Base-by-base conservation (phyloP, 2,113 vertebrate genomes). In the Alaudala cheleensis region DNA sequence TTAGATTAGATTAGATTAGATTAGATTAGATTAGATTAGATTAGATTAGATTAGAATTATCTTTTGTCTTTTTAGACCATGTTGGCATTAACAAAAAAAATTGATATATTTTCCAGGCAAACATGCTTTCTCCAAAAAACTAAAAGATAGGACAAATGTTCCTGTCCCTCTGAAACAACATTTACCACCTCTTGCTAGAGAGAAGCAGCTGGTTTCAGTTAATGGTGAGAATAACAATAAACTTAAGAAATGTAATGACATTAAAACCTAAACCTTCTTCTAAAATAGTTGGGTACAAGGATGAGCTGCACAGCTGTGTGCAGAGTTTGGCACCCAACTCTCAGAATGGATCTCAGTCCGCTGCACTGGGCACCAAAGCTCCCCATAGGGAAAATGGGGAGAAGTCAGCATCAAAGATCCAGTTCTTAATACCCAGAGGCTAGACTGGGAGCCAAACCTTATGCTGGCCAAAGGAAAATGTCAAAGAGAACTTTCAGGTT, bases 141-240 rank as follows among this genome's bases (percentile, higher is more conserved):
- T 67, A 15, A 67, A 90, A 77, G 71, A 80, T 47, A 80, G 82
- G 40, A 81, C 29, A 84, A 95, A 95, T 83, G 57, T 79, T 81
- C 56, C 73, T 67, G 53, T 81, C 83, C 60, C 67, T 64, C 65
- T 92, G 83, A 95, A 94, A 86, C 28, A 90, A 67, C 2, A 11
- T 84, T 86, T 93, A 81, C 42, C 51, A 76, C 69, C 31, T 40
- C n/a, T 92, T 11, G 4, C 47, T 84, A 61, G 69, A 39, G 6
- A 95, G 81, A 86, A 92, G 92, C 92, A 95, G 72, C 83, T 93
- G 92, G 83, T 81, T 89, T 84, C 69, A 84, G 61, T 89, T 93
- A 84, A 97, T 71, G 51, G 60, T 76, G 61, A 37, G 56, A 40
- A 91, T 74, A 94, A 84, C n/a, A 89, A 37, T 69, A 74, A 93